Base-by-base conservation (phyloP, 1,140 invertebrate genomes). In the Drosophila sucinea region DNA sequence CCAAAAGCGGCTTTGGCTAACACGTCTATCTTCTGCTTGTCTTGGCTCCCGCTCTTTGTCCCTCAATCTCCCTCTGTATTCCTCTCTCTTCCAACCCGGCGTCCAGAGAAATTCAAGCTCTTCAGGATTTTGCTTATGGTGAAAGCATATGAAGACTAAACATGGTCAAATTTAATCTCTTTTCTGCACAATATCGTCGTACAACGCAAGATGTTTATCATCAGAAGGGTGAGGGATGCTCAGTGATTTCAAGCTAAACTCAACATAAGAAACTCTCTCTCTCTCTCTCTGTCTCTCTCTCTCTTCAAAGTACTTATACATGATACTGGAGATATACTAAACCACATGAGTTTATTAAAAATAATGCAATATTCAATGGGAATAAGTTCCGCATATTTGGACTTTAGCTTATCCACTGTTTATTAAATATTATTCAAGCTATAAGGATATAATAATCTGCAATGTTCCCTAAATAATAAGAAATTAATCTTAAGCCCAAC, bases 111-210 rank as follows among this genome's bases (percentile, higher is more conserved):
- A 61, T 74, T 75, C 73, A 75, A 74, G 74, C 71, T 75, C 71
- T 72, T 60, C 67, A 75, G 73, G 73, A 75, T 75, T 73, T 75
- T 38, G 56, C 30, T 58, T 35, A 58, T 35, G 33, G 73, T 75
- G 63, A 67, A 67, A 75, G 73, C 73, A 75, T 75, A 75, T 74
- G 73, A 74, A 74, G 73, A 55, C 74, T 60, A 75, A 75, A 75
- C 73, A 74, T 74, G 73, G 67, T 75, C 6, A 75, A 74, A 63
- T 75, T 72, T 67, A 75, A 75, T 75, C 71, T 73, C 35, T 69
- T 69, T 69, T 70, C 40, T 25, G 65, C 7, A 33, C 40, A 60
- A 35, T 51, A 60, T 25, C 35, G 17, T 38, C 33, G 17, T 27
- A n/a, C 23, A 51, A 27, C 7, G 25, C 44, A 51, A 51, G 44